Base-by-base conservation (phyloP, 2,888 invertebrate genomes). In the Sinopyrophorus schimmeli region DNA sequence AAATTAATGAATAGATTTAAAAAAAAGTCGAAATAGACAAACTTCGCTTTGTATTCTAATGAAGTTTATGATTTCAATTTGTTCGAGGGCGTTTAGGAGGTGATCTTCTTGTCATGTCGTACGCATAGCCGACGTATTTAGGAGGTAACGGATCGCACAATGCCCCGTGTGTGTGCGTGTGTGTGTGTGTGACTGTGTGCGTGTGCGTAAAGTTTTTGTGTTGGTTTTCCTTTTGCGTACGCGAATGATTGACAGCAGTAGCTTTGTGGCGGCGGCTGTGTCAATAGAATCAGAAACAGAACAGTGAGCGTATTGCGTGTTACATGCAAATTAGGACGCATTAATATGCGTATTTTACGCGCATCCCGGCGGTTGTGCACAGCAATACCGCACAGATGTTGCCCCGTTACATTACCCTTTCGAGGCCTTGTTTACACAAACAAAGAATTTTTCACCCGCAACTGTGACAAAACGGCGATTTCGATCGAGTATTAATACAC, bases 281-380 rank as follows among this genome's bases (percentile, higher is more conserved):
- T 71, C 69, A 71, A 71, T 66, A 70, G 55, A 58, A 53, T 51
- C 53, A 64, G 44, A 50, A 41, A 49, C 48, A 34, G 48, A 44
- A 40, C 41, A 47, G 48, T 49, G 43, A 26, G 34, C 65, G 64
- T 65, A 69, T 70, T 67, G 69, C 70, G 70, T 71, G 71, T 71
- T 68, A 71, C 71, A 73, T 72, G 73, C 73, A 73, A 73, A 73
- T 73, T 69, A 72, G 68, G 57, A 53, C 54, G 55, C 69, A 73
- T 73, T 72, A 73, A 70, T 72, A 71, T 72, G 69, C 71, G 69
- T 66, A 68, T 67, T 70, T 69, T 66, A 65, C 66, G 66, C 67
- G 61, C 67, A 67, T 66, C 67, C 64, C 65, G 63, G 61, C 61
- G 64, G 57, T 61, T 59, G 60, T 60, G 58, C 55, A 57, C 47